Conservation (phyloP, 1,140 invertebrate species). For the Apis cerana region DNA sequence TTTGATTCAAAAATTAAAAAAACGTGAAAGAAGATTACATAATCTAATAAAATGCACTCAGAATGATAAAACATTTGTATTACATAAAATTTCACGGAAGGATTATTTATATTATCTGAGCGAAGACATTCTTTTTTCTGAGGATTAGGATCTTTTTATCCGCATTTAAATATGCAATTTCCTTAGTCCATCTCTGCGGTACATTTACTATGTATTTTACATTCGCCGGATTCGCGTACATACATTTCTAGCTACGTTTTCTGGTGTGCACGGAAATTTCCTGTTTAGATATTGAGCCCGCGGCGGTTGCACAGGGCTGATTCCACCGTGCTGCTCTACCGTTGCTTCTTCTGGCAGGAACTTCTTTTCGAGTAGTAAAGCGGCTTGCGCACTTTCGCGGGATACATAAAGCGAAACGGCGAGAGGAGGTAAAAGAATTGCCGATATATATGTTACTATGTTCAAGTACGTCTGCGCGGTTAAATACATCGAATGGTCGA, state of each 20-base stretch:
- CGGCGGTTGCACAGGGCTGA: background rate
- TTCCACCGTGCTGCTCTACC: background rate
- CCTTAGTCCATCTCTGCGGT: background rate
- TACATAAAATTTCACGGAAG: background rate
- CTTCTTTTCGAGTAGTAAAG: slow-evolving; percentile 67
- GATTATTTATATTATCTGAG: background rate
- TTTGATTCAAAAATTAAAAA: too few relatives aligned
- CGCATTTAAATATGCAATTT: slow-evolving; percentile 40
- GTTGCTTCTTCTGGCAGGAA: slow-evolving; percentile 31
- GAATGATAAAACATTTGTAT: background rate
- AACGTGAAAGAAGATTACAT: too few relatives aligned
- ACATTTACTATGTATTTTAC: slow-evolving; percentile 42
- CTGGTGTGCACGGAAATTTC: slow-evolving; percentile 49
- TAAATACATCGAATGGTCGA: slow-evolving; percentile 47
- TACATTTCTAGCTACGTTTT: slow-evolving; percentile 6
- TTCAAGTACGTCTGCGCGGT: slow-evolving; percentile 21
- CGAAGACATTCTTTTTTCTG: background rate
- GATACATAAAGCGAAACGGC: slow-evolving; percentile 63
- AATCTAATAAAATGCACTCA: too few relatives aligned
- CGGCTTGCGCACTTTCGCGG: slow-evolving; percentile 66
- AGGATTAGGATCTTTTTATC: slow-evolving; percentile 37
- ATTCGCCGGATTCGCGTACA: slow-evolving; percentile 34
- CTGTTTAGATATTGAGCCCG: slow-evolving; percentile 14
- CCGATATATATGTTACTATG: slow-evolving; percentile 52
- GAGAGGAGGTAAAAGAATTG: slow-evolving; percentile 57